These are phyloP conservation scores for Strix occidentalis DNA, from an alignment of 2,797 vertebrate genomes.

Conservation along the genomic window DNA sequence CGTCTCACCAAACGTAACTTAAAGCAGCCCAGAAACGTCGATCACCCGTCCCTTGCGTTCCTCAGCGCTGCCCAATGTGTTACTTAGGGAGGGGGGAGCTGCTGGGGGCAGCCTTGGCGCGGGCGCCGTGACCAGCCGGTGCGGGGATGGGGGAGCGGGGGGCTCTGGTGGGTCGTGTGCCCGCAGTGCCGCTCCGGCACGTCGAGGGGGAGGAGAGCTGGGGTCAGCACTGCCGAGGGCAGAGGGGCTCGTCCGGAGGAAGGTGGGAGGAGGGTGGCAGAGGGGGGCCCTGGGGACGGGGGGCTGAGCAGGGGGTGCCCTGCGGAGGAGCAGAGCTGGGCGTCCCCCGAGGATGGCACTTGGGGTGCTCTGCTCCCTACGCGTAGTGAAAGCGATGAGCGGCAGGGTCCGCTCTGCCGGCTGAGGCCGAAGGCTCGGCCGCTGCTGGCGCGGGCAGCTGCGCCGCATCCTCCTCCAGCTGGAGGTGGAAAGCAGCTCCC, in stretches of 20 bases:
- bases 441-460: accelerated
- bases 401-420: background rate
- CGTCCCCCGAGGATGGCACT: accelerated
- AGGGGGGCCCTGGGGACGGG: too few relatives aligned
- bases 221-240: too few relatives aligned
- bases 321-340: background rate
- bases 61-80: slow-evolving; percentile 52
- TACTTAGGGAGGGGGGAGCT: slow-evolving; percentile 50
- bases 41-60: slow-evolving; percentile 24
- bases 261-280: background rate
- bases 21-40: slow-evolving; percentile 59
- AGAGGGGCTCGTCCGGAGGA: background rate
- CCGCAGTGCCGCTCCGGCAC: accelerated
- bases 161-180: background rate
- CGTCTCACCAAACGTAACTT: slow-evolving; percentile 47
- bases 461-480: background rate
- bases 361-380: background rate
- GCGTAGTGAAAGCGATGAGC: accelerated
- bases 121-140: too few relatives aligned
- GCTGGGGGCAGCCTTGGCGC: background rate
- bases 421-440: accelerated
- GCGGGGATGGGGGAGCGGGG: too few relatives aligned
- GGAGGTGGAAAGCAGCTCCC: slow-evolving; percentile 21
- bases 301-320: background rate
- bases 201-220: background rate